Evolutionary conservation across 2,113 vertebrate species (phyloP).

Genomic region (Dipodomys spectabilis): DNA sequence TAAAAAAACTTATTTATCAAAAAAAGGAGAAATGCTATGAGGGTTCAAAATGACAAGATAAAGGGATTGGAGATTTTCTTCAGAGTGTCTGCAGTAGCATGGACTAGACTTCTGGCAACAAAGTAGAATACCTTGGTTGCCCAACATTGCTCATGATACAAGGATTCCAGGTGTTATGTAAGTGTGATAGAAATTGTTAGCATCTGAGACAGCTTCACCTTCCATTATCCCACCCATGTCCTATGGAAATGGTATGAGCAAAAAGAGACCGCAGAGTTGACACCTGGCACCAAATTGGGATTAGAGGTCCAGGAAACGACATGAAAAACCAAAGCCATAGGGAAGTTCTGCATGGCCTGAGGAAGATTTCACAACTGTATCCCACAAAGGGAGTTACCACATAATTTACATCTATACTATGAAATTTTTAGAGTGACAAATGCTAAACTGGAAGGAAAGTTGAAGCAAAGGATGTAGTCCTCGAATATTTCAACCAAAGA

Average conservation of each 20-base stretch:
- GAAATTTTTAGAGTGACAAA: not conserved
- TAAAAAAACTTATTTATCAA: no score
- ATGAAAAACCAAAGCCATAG: not conserved
- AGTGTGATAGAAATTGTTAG: not conserved
- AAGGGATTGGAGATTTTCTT: not conserved
- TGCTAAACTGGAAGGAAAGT: not conserved
- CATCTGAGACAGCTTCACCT: not conserved
- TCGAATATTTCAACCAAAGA: not conserved
- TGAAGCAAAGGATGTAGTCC: not conserved
- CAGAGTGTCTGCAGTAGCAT: not conserved
- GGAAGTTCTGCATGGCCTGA: not conserved
- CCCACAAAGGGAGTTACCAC: not conserved
- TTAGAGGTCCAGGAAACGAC: not conserved
- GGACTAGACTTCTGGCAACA: not conserved
- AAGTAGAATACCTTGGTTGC: not conserved
- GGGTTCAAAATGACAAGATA: not conserved
- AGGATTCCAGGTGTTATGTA: not conserved
- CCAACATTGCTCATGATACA: not conserved
- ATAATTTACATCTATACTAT: not conserved
- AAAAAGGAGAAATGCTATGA: not conserved
- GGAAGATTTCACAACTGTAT: not conserved
- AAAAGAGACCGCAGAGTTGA: not conserved
- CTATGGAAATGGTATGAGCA: not conserved
- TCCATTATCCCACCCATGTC: not conserved
- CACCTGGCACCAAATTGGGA: no score